These are phyloP conservation scores for Diadumene lineata DNA, from an alignment of 92 coral and sea anemone genomes.

Conservation along the genomic window DNA sequence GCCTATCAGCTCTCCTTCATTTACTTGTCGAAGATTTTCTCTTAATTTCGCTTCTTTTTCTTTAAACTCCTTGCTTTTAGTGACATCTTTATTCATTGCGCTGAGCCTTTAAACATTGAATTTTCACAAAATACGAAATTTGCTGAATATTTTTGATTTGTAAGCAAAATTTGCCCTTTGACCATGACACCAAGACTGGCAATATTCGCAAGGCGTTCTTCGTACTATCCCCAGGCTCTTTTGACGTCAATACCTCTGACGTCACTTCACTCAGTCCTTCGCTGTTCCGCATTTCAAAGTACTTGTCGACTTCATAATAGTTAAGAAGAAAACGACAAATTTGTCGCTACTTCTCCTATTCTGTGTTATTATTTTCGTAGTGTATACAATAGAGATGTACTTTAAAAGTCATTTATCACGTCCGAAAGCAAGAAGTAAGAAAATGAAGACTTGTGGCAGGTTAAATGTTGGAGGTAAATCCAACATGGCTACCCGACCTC, in stretches of 20 bases:
- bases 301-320: neutral
- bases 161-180: neutral
- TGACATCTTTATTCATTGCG: constrained; percentile 17
- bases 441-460: constrained; percentile 30
- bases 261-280: neutral
- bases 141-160: neutral
- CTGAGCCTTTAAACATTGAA: neutral
- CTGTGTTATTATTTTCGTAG: neutral
- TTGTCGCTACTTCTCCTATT: constrained; percentile 16
- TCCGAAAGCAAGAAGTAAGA: constrained; percentile 70
- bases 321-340: neutral
- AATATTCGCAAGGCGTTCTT: constrained; percentile 35
- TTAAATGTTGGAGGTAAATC: constrained; percentile 23
- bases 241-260: constrained; percentile 21
- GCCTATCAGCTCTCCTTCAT: constrained; percentile 56
- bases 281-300: neutral
- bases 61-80: constrained; percentile 62
- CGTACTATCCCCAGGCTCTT: constrained; percentile 16
- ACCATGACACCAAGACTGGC: constrained; percentile 3
- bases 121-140: neutral
- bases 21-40: constrained; percentile 43
- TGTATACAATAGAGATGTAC: constrained; percentile 60
- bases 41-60: constrained; percentile 65
- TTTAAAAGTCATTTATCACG: constrained; percentile 72
- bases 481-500: constrained; percentile 47